These are phyloP conservation scores for Helicoverpa zea DNA, from an alignment of 1,140 invertebrate species.

Conservation along the genomic window DNA sequence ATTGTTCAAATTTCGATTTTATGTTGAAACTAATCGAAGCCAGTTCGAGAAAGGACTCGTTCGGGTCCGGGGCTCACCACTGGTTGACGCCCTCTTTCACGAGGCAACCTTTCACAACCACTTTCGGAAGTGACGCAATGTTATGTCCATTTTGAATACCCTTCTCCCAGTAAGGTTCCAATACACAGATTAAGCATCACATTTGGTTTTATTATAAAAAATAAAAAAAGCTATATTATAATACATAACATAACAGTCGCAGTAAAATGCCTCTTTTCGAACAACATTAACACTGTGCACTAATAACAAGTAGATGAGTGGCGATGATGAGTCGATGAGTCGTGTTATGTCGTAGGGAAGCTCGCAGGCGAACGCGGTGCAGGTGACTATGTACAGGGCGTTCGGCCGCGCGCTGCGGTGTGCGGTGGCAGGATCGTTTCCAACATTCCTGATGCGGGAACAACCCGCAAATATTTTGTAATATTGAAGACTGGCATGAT, in stretches of 20 bases:
- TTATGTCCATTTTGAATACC: conserved; percentile 49
- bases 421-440: conserved; percentile 47
- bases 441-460: conserved; percentile 9
- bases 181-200: conserved; percentile 75
- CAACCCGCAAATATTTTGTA: not conserved
- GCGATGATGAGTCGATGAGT: conserved; percentile 65
- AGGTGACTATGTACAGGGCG: conserved; percentile 77
- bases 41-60: conserved; percentile 67
- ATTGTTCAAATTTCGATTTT: conserved; percentile 70
- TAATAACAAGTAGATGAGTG: conserved; percentile 83
- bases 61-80: conserved; percentile 51
- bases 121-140: conserved; percentile 76
- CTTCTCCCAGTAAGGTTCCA: conserved; percentile 60
- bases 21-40: conserved; percentile 68
- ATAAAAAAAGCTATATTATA: conserved; percentile 78
- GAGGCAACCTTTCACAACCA: conserved; percentile 78
- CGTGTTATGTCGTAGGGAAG: conserved; percentile 55
- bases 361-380: conserved; percentile 63
- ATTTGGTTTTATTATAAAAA: conserved; percentile 82
- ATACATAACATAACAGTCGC: conserved; percentile 84
- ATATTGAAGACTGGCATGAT: conserved; percentile 25
- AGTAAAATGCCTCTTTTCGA: conserved; percentile 76
- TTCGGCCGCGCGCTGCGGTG: conserved; percentile 59
- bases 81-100: conserved; percentile 55
- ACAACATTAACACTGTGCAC: conserved; percentile 84